Evolutionary conservation across 2,888 invertebrate genomes (phyloP), one percentile per base, ranked within the genome.

Genomic region (Chouioia cunea): DNA sequence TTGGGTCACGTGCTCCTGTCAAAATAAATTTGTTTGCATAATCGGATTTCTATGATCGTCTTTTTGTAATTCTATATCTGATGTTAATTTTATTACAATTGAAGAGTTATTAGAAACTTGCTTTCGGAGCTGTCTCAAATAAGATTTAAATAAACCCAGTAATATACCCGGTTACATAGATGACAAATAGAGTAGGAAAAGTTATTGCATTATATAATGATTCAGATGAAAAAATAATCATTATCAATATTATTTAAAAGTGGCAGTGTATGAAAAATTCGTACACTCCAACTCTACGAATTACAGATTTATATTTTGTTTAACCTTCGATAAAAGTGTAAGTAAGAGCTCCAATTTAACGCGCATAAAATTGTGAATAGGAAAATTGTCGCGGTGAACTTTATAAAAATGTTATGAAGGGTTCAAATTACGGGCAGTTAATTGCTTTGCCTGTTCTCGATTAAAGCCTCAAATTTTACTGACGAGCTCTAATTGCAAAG

Each of bases 1-100:
- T 83, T 80, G 77, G 81, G 82, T 84, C 84, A 84, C 84, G 84
- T 84, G 84, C 82, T 80, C 73, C 78, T 77, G 82, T 82, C 82
- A 83, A 82, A 84, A 83, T 82, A 83, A 80, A 83, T 83, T 79
- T 81, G 73, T 77, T 73, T 73, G 59, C 76, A 76, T 80, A 81
- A 82, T 81, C 81, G 78, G 78, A 80, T 81, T 80, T 76, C 57
- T 70, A 77, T 76, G 76, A 74, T 76, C 75, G 71, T n/a, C 63
- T 74, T 70, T 65, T 70, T 65, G 66, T 71, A 56, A 68, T 36
- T 48, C 48, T 62, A 54, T 22, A 44, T 6, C 46, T 50, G 57
- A 14, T 60, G 46, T 22, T 64, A 56, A 36, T 69, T 65, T 53
- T 27, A 69, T 65, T 48, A 44, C 53, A 65, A 62, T 8, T 14